phyloP scores from a whole-genome alignment of 2,888 invertebrate species.

The Lycaena phlaeas region DNA sequence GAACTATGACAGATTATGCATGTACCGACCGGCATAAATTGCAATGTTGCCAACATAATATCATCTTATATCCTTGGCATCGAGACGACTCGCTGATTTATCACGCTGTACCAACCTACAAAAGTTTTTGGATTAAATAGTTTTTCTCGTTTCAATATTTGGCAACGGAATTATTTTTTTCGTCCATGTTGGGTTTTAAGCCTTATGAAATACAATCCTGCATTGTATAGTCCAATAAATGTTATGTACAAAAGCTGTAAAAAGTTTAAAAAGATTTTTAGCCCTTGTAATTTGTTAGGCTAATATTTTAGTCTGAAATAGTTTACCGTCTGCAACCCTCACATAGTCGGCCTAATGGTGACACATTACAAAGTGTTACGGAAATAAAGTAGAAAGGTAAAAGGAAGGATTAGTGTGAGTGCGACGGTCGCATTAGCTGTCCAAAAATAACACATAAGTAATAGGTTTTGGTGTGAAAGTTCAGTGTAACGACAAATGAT shows the following conservation, averaged over 20 bases:
- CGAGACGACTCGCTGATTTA: constrained; percentile 62
- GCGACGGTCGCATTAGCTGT: constrained; percentile 47
- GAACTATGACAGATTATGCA: constrained; percentile 34
- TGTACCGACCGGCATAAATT: constrained; percentile 28
- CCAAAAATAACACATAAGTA: constrained; percentile 56
- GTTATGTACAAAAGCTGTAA: constrained; percentile 1
- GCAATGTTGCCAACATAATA: constrained; percentile 63
- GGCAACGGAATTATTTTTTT: constrained; percentile 35
- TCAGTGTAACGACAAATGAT: constrained; percentile 48
- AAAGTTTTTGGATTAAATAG: constrained; percentile 66
- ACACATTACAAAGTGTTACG: constrained; percentile 54
- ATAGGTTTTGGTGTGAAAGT: constrained; percentile 61
- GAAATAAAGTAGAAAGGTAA: constrained; percentile 53
- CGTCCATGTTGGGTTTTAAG: constrained; percentile 18
- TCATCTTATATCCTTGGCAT: constrained; percentile 70
- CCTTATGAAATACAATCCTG: constrained; percentile 19
- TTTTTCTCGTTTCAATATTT: constrained; percentile 56
- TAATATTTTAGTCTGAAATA: constrained; percentile 31
- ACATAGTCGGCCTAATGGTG: constrained; percentile 48
- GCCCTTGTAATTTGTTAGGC: constrained; percentile 15
- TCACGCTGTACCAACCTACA: constrained; percentile 57
- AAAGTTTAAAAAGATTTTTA: background rate
- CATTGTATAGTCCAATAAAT: too few species aligned
- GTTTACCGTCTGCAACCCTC: constrained; percentile 33
- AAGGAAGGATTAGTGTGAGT: constrained; percentile 44